These are phyloP conservation scores for Erpobdella octoculata DNA, from an alignment of 2,888 invertebrate species.

Conservation along the genomic window DNA sequence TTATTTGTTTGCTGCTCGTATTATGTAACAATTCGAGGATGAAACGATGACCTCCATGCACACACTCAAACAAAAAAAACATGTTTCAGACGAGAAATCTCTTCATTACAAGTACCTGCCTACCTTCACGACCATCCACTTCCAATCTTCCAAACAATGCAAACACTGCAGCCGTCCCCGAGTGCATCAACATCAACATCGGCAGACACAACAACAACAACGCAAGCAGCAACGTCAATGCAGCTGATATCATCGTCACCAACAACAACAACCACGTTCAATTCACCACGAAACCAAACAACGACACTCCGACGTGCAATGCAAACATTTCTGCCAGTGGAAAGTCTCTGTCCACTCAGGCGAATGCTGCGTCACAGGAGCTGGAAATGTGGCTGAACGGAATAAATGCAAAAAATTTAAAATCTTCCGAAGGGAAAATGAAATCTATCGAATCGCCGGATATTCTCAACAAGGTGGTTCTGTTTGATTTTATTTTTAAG, in stretches of 20 bases:
- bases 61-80: too few relatives aligned
- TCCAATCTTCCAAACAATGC: too few relatives aligned
- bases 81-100: too few relatives aligned
- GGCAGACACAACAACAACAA: neutral
- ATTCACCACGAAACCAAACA: neutral
- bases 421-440: neutral
- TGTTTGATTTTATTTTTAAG: too few relatives aligned
- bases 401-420: too few relatives aligned
- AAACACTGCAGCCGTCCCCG: neutral
- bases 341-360: neutral
- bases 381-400: slow-evolving; percentile 13
- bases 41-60: too few relatives aligned
- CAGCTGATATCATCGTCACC: neutral
- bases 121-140: too few relatives aligned
- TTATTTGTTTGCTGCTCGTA: too few relatives aligned
- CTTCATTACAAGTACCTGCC: too few relatives aligned
- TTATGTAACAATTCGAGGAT: too few relatives aligned
- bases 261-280: neutral
- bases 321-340: neutral
- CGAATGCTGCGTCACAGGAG: neutral
- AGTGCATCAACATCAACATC: neutral
- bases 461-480: neutral
- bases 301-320: neutral
- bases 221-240: neutral
- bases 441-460: neutral